These are phyloP conservation scores for Epizoanthus fatuus DNA, from an alignment of 92 coral and sea anemone species.

Conservation along the genomic window DNA sequence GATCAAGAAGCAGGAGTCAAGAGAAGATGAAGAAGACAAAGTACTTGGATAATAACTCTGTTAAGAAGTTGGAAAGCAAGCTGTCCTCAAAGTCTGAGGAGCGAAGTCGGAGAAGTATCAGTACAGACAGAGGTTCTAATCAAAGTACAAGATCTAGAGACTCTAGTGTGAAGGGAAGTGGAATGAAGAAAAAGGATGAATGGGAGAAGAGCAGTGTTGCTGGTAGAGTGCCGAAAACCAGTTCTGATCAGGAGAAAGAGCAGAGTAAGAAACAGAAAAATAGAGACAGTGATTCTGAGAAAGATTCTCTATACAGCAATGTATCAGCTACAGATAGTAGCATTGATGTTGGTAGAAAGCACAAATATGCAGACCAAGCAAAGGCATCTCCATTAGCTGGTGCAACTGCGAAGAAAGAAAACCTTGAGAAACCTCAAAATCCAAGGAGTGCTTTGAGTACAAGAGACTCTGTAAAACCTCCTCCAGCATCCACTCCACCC, in stretches of 20 bases:
- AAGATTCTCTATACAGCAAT: background rate
- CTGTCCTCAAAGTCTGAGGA: slow-evolving; percentile 1
- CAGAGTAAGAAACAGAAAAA: background rate
- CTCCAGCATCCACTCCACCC: background rate
- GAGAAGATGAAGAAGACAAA: slow-evolving; percentile 8
- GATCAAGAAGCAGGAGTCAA: slow-evolving; percentile 38
- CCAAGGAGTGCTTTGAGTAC: background rate
- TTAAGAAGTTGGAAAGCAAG: background rate
- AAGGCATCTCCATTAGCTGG: too few species aligned
- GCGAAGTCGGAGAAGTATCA: slow-evolving; percentile 4
- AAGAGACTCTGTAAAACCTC: background rate
- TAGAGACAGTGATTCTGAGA: background rate
- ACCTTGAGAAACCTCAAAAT: background rate
- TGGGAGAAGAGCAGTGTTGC: background rate
- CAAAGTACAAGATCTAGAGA: slow-evolving; percentile 14
- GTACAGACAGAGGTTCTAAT: slow-evolving; percentile 18
- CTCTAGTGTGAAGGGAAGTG: background rate
- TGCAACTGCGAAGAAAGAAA: background rate
- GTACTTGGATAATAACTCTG: background rate
- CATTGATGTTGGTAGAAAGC: too few species aligned
- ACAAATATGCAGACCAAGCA: too few species aligned
- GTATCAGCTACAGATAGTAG: too few species aligned
- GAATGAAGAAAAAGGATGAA: background rate
- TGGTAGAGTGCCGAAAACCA: background rate
- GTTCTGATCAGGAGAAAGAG: slow-evolving; percentile 4